phyloP scores from a whole-genome alignment of 2,888 invertebrate genomes.

The Allacma fusca region DNA sequence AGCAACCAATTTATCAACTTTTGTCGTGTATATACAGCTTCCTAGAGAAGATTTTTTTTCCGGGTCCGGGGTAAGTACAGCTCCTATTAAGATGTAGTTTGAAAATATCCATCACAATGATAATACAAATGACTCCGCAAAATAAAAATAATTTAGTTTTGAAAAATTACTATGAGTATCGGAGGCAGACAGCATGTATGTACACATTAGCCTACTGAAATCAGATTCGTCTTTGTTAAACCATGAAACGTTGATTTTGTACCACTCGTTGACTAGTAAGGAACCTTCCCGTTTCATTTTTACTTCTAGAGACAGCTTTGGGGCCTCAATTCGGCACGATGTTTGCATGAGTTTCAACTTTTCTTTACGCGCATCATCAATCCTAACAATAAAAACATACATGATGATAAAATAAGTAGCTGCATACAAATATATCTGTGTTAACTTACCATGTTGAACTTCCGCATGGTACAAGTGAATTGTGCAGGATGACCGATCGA shows the following conservation, averaged over 20 bases:
- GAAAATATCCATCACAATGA: no score
- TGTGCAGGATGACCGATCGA: constrained; percentile 56
- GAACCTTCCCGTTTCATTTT: constrained; percentile 50
- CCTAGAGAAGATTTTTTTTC: constrained; percentile 43
- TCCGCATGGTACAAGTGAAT: constrained; percentile 39
- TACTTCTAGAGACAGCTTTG: constrained; percentile 50
- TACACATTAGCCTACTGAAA: constrained; percentile 36
- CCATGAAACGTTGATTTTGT: constrained; percentile 51
- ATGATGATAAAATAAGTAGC: constrained; percentile 51
- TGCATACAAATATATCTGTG: neutral
- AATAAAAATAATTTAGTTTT: neutral
- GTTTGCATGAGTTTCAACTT: constrained; percentile 18
- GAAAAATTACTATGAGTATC: constrained; percentile 48
- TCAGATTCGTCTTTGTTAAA: constrained; percentile 51
- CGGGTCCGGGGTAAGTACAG: constrained; percentile 44
- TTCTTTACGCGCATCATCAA: constrained; percentile 24
- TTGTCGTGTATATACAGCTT: constrained; percentile 41
- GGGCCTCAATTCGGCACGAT: constrained; percentile 54
- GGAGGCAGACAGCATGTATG: constrained; percentile 32
- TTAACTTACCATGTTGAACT: constrained; percentile 17
- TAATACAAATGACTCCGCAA: no score
- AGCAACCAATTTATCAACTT: constrained; percentile 47
- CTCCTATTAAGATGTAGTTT: constrained; percentile 39
- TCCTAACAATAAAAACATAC: constrained; percentile 35
- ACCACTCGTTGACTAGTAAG: constrained; percentile 56